A percentile compares a stretch with the other conserved stretches of the same genome.
These are phyloP conservation scores for Hirundichthys speculiger DNA, from an alignment of 2,113 vertebrate species.

Conservation along the genomic window DNA sequence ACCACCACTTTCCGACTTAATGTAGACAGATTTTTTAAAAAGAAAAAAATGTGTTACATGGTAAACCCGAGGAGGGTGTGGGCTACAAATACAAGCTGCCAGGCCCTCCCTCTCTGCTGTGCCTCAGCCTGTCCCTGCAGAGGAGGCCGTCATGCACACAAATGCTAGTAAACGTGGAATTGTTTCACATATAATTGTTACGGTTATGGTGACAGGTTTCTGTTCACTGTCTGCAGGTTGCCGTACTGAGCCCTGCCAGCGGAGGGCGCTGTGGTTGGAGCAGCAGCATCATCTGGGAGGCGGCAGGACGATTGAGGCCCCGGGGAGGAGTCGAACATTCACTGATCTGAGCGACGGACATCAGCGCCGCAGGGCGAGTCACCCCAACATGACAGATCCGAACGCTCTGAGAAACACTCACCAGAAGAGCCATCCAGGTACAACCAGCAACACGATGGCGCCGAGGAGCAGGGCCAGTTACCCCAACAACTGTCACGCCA, in stretches of 20 bases:
- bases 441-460: conserved; percentile 8
- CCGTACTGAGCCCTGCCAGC: conserved; percentile 75
- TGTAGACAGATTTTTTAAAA: too few relatives aligned
- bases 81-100: too few relatives aligned
- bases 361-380: conserved; percentile 65
- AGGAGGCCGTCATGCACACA: too few relatives aligned
- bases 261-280: conserved; percentile 71
- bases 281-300: conserved; percentile 63
- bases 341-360: conserved; percentile 61
- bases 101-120: too few relatives aligned
- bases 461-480: conserved; percentile 65
- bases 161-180: too few relatives aligned
- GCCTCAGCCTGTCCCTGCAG: too few relatives aligned
- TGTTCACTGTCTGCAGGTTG: conserved; percentile 54
- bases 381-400: conserved; percentile 53
- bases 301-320: conserved; percentile 34
- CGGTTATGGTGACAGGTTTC: too few relatives aligned
- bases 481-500: conserved; percentile 56
- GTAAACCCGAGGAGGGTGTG: too few relatives aligned
- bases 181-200: too few relatives aligned
- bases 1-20: too few relatives aligned
- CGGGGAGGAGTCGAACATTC: conserved; percentile 63
- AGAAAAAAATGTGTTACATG: too few relatives aligned
- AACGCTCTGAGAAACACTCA: conserved; percentile 2
- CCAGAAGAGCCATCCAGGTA: conserved; percentile 23